Evolutionary conservation across 2,797 vertebrate species (phyloP), one percentile per base, ranked within the genome.

Genomic region (Neostethus bicornis): DNA sequence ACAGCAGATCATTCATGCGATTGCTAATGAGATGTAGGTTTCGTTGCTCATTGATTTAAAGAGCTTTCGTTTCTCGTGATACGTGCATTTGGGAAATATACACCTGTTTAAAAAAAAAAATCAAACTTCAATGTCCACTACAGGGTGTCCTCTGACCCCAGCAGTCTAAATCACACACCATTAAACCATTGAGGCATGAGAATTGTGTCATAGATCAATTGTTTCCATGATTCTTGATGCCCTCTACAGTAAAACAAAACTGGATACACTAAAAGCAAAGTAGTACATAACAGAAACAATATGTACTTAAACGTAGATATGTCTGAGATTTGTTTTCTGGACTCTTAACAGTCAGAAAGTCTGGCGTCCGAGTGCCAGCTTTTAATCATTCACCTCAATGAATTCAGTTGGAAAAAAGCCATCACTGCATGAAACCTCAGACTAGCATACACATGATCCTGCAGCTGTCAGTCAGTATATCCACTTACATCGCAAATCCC

Each of bases 311-410:
- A 37, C 2, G 16, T 17, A 29, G 32, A 24, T 29, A 21, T 20
- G n/a, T 2, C 17, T 39, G 42, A 17, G 45, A 47, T 50, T 5
- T 7, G 37, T 53, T 54, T 50, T 54, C 32, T 41, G 11, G 29
- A 44, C 0, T 21, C 29, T 14, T 37, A 17, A 19, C 23, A 42
- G 48, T 21, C 26, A 23, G 31, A 43, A 42, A 61, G 16, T 16
- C 13, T 7, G 1, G 35, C 42, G 38, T 64, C 21, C 51, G 28
- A 23, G 17, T 12, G 9, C 49, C 16, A 3, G 5, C 50, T 38
- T 41, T 53, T 58, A 72, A 51, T 72, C 55, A 74, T 74, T 75
- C 39, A 64, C 59, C 35, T 11, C 20, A 19, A 31, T 55, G 32
- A 65, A 59, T 51, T 47, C 42, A 58, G 23, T 16, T 20, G 4